Conservation (phyloP, 2,113 vertebrate genomes). For the Tyto alba region DNA sequence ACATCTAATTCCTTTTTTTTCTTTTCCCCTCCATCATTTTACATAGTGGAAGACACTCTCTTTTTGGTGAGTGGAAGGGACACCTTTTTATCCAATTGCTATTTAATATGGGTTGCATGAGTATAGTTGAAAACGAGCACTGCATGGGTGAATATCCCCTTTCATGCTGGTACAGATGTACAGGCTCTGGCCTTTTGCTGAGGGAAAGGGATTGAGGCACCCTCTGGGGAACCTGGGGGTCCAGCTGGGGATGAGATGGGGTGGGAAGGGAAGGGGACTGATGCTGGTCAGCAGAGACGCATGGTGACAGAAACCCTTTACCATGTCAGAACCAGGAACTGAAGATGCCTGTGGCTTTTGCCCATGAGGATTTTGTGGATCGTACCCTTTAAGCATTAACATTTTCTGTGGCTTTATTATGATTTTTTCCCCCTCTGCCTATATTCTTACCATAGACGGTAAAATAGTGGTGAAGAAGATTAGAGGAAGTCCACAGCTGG, state of each 20-base stretch:
- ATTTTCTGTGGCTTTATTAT: not conserved
- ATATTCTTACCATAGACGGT: not conserved
- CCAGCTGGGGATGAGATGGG: not conserved
- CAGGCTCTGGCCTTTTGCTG: not conserved
- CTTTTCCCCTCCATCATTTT: not conserved
- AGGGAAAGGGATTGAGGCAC: not conserved
- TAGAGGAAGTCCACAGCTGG: not conserved
- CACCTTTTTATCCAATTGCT: not conserved
- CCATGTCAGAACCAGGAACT: not conserved
- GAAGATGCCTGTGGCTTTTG: not conserved
- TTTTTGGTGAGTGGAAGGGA: not conserved
- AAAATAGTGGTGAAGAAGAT: not conserved
- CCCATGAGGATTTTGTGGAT: not conserved
- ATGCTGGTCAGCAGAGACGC: rapidly evolving
- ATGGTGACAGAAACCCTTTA: not conserved
- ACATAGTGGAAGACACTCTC: not conserved
- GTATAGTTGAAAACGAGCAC: not conserved
- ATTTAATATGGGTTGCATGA: not conserved
- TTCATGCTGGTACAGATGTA: not conserved
- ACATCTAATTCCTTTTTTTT: not conserved
- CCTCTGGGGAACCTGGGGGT: rapidly evolving
- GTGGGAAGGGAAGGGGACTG: not conserved
- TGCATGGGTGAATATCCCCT: not conserved
- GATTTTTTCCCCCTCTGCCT: not conserved
- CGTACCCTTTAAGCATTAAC: not conserved